Conservation (phyloP, 2,888 invertebrate genomes). For the Coenonympha glycerion region DNA sequence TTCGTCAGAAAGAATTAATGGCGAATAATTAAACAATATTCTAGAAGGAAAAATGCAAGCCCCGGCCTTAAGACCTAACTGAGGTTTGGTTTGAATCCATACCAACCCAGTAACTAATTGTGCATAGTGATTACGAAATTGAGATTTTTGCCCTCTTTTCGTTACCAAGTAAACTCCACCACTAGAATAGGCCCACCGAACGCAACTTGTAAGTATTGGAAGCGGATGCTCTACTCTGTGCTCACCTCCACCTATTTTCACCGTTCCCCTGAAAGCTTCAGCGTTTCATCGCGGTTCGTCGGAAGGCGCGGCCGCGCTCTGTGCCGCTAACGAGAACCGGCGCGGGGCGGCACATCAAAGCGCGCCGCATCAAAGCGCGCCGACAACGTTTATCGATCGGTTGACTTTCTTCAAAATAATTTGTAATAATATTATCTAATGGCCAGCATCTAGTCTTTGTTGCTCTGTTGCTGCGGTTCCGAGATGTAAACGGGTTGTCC, state of each 20-base stretch:
- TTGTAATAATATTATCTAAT: conserved; percentile 30
- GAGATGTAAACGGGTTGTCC: background rate
- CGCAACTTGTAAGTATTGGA: too few relatives aligned
- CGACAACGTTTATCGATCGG: conserved; percentile 35
- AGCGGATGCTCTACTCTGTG: too few relatives aligned
- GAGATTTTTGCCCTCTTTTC: too few relatives aligned
- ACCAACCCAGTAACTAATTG: too few relatives aligned
- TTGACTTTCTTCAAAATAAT: conserved; percentile 35
- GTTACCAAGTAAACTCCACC: too few relatives aligned
- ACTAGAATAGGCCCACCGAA: too few relatives aligned
- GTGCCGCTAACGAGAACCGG: conserved; percentile 54
- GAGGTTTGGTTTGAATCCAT: too few relatives aligned
- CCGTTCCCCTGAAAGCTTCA: conserved; percentile 29
- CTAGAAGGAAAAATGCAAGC: too few relatives aligned
- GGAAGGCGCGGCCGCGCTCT: conserved; percentile 36
- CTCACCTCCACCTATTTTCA: conserved; percentile 24
- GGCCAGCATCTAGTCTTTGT: conserved; percentile 20
- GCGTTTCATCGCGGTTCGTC: conserved; percentile 33
- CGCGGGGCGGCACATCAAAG: conserved; percentile 50
- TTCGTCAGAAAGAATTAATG: too few relatives aligned
- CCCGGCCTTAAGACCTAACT: too few relatives aligned
- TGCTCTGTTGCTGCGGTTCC: background rate
- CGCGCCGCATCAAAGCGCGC: conserved; percentile 53
- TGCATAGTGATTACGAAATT: too few relatives aligned
- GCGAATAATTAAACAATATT: too few relatives aligned